These are phyloP conservation scores for Larimichthys polyactis DNA, from an alignment of 2,113 vertebrate species.

Conservation along the genomic window DNA sequence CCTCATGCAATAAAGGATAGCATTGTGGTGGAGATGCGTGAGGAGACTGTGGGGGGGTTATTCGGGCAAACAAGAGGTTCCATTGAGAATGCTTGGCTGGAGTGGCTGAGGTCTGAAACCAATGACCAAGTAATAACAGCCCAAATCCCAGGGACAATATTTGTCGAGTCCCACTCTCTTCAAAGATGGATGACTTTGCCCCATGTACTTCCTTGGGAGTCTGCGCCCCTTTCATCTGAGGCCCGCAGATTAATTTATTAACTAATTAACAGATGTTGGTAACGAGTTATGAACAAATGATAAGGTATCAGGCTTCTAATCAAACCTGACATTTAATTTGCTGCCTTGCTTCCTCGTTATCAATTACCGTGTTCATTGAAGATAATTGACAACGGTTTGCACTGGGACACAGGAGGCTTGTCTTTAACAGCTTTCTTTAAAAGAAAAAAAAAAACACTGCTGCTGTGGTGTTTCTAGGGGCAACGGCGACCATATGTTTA, in stretches of 20 bases:
- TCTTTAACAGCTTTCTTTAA: constrained; percentile 76
- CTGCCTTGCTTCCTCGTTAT: constrained; percentile 84
- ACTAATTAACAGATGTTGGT: constrained; percentile 87
- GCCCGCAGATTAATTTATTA: constrained; percentile 77
- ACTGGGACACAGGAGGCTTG: constrained; percentile 70
- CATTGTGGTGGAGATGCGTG: constrained; percentile 76
- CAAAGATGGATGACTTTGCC: constrained; percentile 81
- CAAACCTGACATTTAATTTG: constrained; percentile 87
- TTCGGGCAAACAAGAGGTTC: constrained; percentile 74
- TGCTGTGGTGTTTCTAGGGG: constrained; percentile 75
- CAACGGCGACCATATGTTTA: constrained; percentile 86
- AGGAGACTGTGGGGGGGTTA: constrained; percentile 56
- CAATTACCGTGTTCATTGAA: constrained; percentile 80
- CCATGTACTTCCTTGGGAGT: constrained; percentile 60
- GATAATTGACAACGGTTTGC: constrained; percentile 81
- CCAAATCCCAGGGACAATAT: constrained; percentile 82
- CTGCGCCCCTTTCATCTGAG: constrained; percentile 74
- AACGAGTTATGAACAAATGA: constrained; percentile 87
- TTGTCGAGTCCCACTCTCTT: constrained; percentile 76
- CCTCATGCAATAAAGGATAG: constrained; percentile 68
- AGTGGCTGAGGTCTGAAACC: constrained; percentile 77
- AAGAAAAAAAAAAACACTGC: constrained; percentile 32
- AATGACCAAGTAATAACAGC: constrained; percentile 83
- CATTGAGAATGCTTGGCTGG: constrained; percentile 72
- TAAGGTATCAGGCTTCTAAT: constrained; percentile 86